Percentiles rank a stretch among this genome's conserved stretches.
These are phyloP conservation scores for Rhogogaster chlorosoma DNA, from an alignment of 2,888 invertebrate genomes.

Conservation along the genomic window DNA sequence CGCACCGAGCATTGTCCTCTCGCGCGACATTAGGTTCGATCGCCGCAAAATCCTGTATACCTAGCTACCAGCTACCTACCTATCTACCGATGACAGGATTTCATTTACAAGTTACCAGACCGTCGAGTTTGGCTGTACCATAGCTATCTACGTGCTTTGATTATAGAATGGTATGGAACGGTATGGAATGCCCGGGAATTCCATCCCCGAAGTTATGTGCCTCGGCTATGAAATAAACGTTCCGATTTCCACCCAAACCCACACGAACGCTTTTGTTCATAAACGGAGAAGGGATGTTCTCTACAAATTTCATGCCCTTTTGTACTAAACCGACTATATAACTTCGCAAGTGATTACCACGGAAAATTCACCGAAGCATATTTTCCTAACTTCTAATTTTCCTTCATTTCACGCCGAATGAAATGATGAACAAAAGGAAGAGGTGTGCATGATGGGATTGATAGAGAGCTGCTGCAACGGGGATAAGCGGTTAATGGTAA, in stretches of 20 bases:
- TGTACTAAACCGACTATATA: not conserved
- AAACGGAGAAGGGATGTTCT: not conserved
- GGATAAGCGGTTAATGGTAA: slow-evolving; percentile 6
- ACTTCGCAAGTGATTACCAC: not conserved
- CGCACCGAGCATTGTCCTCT: slow-evolving; percentile 47
- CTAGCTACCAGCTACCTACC: not conserved
- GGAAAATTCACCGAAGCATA: not conserved
- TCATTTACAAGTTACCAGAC: slow-evolving; percentile 45
- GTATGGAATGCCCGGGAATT: not conserved
- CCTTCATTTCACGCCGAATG: not conserved
- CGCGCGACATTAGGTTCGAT: slow-evolving; percentile 47
- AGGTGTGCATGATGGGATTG: not conserved
- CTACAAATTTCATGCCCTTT: not conserved
- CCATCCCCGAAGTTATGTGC: not conserved
- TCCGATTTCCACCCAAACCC: not conserved
- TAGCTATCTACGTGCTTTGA: slow-evolving; percentile 25
- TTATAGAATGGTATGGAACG: not conserved
- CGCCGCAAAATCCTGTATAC: slow-evolving; percentile 22
- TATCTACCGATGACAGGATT: slow-evolving; percentile 42
- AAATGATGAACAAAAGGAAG: not conserved
- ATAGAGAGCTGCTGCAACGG: not conserved
- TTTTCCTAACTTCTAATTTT: not conserved
- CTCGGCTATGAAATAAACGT: not conserved
- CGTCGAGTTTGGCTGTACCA: slow-evolving; percentile 28
- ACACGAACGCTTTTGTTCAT: not conserved